Evolutionary conservation across 2,888 invertebrate genomes (phyloP), one percentile per base, ranked within the genome.

Genomic region (Athalia rosae): DNA sequence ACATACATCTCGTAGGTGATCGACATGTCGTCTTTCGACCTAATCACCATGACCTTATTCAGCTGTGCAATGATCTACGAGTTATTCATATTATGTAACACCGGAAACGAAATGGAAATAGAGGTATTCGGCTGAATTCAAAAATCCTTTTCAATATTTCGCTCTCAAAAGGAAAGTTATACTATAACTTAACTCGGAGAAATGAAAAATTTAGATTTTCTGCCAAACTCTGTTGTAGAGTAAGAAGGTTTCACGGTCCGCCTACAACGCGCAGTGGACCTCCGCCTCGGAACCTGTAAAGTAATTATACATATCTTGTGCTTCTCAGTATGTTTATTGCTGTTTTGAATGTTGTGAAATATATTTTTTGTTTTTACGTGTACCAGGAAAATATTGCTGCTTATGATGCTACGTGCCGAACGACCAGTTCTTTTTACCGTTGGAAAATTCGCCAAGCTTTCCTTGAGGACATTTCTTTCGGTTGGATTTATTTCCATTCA

Each of bases 381-480:
- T 41, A 4, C 64, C n/a, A 74, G 74, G 50, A 59, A 41, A 61
- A 62, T 41, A 15, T 41, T 74, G 45, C 41, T 62, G 74, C 47
- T 74, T 4, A 9, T 74, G 28, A 74, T 74, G 74, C n/a, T 74
- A 13, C 74, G 74, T 8, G 61, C 74, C 48, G 61, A 74, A 11
- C 61, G 50, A 4, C 74, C 74, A 4, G 74, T 74, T 59, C 61
- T 15, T 61, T 74, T 74, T 48, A 74, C 74, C 8, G 59, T 13
- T 15, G 74, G 74, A 74, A 74, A 74, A 28, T 74, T 74, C 74
- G 41, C 28, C 48, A 74, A 74, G 47, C 74, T 74, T 59, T 74
- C 74, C 11, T 45, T 45, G 45, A 48, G 6, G 0, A 61, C 74
- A 7, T 74, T 74, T 11, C 48, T 74, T n/a, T 47, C 50, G 61